Base-by-base conservation (phyloP, 37 sponge, comb jelly and placozoan species). In the Aphrocallistes beatrix region DNA sequence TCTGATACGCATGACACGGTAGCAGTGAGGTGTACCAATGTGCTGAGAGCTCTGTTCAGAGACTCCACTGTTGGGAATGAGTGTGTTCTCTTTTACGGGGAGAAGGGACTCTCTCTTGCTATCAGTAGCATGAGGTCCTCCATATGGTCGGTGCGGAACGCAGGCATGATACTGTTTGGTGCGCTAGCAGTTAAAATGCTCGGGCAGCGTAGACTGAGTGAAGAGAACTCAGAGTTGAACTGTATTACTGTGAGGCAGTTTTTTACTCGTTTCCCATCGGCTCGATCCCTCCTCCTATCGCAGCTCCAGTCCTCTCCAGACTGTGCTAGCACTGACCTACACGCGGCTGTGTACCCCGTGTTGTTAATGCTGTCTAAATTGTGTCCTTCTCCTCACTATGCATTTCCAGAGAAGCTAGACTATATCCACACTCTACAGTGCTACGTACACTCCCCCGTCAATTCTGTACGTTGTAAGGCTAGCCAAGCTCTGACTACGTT, bases 81-180 rank as follows among this genome's bases (percentile, higher is more conserved):
- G 3, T 60, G 75, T 60, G 75, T 60, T 3, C 75, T 60, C 75
- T 60, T 30, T 30, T 60, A 60, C n/a, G 75, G 75, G 3, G 75
- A 60, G 75, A 60, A 30, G 34, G 75, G 75, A 1, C 34, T 60
- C 25, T 60, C 25, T 3, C 8, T 60, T 25, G 75, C 75, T 13
- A 30, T 60, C 75, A 13, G 28, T 60, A 60, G 75, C 75, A 60
- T 60, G 75, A 3, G 75, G 34, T 3, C 75, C 32, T 60, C 75
- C n/a, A 6, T 60, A 30, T 60, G 75, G 75, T 3, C 75, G n/a
- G 75, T 60, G 34, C 75, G 75, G 6, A 60, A 60, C n/a, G 75
- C 75, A 6, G 75, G 75, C 17, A 60, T 60, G 75, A 60, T 60
- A 30, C 75, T 60, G n/a, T 60, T 60, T 30, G 75, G 75, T 60